phyloP scores from a whole-genome alignment of 2,888 invertebrate species.

The Tetragonula carbonaria region DNA sequence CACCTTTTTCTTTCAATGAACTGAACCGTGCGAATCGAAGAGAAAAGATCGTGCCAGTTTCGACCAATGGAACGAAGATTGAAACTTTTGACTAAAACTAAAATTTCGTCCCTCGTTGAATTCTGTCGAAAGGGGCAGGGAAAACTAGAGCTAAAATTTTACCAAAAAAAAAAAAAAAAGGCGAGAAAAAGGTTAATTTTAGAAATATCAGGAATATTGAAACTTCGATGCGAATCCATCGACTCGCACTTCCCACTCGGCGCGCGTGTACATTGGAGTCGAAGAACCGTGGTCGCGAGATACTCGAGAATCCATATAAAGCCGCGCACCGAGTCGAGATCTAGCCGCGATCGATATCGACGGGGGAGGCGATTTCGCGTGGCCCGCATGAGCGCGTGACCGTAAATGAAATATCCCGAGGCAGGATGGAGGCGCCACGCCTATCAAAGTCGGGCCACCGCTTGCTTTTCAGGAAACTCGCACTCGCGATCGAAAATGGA shows the following conservation, averaged over 20 bases:
- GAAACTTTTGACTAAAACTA: too few relatives aligned
- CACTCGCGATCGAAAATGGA: slow-evolving; percentile 53
- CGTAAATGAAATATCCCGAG: slow-evolving; percentile 57
- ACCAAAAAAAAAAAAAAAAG: too few relatives aligned
- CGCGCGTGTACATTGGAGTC: not conserved
- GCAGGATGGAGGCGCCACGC: slow-evolving; percentile 55
- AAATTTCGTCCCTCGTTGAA: too few relatives aligned
- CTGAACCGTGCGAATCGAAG: too few relatives aligned
- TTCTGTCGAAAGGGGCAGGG: too few relatives aligned
- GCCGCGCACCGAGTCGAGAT: slow-evolving; percentile 39
- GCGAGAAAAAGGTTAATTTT: too few relatives aligned
- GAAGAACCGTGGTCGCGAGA: not conserved
- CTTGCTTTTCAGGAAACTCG: slow-evolving; percentile 56
- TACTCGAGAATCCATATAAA: slow-evolving; percentile 46
- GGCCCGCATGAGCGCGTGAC: slow-evolving; percentile 54
- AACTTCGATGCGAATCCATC: not conserved
- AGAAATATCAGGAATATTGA: not conserved
- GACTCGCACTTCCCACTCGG: not conserved
- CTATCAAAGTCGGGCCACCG: slow-evolving; percentile 39
- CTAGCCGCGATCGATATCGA: slow-evolving; percentile 45
- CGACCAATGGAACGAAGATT: too few relatives aligned
- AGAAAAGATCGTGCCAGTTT: too few relatives aligned
- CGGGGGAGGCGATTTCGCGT: slow-evolving; percentile 52
- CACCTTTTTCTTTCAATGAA: too few relatives aligned
- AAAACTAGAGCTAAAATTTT: too few relatives aligned